phyloP scores from a whole-genome alignment of 35 echinoderm and acorn worm genomes.

The Apostichopus californicus region DNA sequence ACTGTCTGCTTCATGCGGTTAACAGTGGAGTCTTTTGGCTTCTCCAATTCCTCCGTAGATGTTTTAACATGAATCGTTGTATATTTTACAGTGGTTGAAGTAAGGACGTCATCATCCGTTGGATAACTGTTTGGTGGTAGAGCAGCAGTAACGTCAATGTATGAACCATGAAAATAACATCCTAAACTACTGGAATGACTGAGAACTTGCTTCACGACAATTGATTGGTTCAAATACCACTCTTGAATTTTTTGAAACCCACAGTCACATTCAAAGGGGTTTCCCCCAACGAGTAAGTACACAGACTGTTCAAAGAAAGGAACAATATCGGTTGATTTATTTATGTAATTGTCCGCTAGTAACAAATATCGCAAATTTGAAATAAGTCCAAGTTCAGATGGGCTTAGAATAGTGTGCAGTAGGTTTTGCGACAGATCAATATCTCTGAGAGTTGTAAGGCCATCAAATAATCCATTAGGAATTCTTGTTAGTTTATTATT shows the following conservation, averaged over 20 bases:
- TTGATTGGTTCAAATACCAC: not conserved
- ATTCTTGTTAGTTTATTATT: not conserved
- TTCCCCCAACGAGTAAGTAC: not conserved
- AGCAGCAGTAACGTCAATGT: not conserved
- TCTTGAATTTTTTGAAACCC: not conserved
- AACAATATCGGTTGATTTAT: not conserved
- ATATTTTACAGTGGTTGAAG: not conserved
- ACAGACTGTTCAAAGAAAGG: not conserved
- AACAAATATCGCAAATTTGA: not conserved
- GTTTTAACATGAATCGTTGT: too few relatives aligned
- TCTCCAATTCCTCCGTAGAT: too few relatives aligned
- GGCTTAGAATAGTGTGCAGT: not conserved
- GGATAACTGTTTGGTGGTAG: not conserved
- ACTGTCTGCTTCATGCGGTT: too few relatives aligned
- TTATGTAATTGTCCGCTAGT: not conserved
- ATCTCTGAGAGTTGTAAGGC: not conserved
- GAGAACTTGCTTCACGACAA: not conserved
- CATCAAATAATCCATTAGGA: not conserved
- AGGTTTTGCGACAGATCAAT: not conserved
- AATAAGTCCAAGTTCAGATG: not conserved
- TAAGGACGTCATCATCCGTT: not conserved
- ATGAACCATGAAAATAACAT: not conserved
- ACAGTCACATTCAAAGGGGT: not conserved
- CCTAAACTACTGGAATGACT: not conserved
- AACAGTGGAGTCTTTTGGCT: too few relatives aligned